phyloP scores from a whole-genome alignment of 2,113 vertebrate species.

The Aplodontia rufa region DNA sequence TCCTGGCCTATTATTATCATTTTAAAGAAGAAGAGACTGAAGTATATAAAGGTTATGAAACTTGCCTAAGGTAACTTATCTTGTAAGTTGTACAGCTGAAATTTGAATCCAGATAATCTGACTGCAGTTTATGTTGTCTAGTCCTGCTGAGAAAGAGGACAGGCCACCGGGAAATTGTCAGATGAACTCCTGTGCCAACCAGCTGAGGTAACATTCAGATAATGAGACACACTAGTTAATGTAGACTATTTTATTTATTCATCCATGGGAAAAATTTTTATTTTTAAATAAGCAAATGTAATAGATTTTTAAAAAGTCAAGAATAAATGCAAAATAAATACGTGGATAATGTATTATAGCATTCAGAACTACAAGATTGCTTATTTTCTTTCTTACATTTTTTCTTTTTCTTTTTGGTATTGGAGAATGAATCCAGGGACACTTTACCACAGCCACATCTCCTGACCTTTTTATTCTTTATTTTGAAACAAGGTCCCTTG shows the following conservation, averaged over 20 bases:
- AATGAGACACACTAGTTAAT: not conserved
- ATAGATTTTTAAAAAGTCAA: not conserved
- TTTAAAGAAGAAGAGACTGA: slow-evolving; percentile 42
- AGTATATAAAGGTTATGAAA: not conserved
- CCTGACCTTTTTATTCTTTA: too few species aligned
- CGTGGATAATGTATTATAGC: not conserved
- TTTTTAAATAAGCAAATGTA: slow-evolving; percentile 18
- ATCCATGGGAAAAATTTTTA: slow-evolving; percentile 12
- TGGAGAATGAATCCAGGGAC: too few species aligned
- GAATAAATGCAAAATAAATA: not conserved
- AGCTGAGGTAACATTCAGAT: not conserved
- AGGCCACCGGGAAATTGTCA: not conserved
- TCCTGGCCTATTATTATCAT: not conserved
- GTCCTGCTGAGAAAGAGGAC: not conserved
- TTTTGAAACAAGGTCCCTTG: too few species aligned
- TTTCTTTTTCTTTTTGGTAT: not conserved
- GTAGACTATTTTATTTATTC: not conserved
- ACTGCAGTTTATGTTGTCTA: not conserved
- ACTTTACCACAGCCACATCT: too few species aligned
- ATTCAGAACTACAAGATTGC: not conserved
- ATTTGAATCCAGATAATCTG: not conserved
- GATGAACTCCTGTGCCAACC: not conserved
- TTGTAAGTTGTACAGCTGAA: slow-evolving; percentile 1
- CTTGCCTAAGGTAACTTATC: not conserved
- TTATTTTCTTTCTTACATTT: not conserved